Conservation (phyloP, 2,797 vertebrate genomes). For the Lophius americanus region DNA sequence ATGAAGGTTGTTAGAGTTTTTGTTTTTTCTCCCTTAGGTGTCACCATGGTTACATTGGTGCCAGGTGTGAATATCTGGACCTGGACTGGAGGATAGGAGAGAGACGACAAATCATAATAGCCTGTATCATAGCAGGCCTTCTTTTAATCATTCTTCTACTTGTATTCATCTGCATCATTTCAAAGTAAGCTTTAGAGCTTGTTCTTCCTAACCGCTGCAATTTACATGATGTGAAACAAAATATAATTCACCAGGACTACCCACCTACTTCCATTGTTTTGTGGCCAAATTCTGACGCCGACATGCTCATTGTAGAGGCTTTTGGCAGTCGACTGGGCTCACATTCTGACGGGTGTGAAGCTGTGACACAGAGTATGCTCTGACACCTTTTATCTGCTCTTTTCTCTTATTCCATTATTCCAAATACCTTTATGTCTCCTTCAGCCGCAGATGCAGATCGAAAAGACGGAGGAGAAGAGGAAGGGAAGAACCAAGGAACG, state of each 20-base stretch:
- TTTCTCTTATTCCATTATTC: not conserved
- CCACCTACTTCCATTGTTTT: too few relatives aligned
- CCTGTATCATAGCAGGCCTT: constrained; percentile 80
- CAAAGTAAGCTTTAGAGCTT: constrained; percentile 80
- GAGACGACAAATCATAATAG: constrained; percentile 82
- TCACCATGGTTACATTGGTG: constrained; percentile 81
- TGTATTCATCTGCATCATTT: constrained; percentile 83
- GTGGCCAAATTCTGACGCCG: too few relatives aligned
- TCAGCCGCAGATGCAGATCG: constrained; percentile 67
- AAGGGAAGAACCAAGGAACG: constrained; percentile 66
- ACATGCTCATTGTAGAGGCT: too few relatives aligned
- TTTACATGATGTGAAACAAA: too few relatives aligned
- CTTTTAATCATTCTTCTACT: constrained; percentile 83
- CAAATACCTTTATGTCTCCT: constrained; percentile 7
- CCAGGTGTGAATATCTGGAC: constrained; percentile 87
- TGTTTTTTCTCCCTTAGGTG: constrained; percentile 78
- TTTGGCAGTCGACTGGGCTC: too few relatives aligned
- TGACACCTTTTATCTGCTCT: too few relatives aligned
- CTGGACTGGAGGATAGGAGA: constrained; percentile 76
- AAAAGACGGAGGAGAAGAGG: constrained; percentile 57
- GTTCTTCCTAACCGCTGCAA: too few relatives aligned
- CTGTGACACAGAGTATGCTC: too few relatives aligned
- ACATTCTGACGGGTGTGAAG: too few relatives aligned
- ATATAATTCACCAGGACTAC: too few relatives aligned
- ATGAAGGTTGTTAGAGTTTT: not conserved